phyloP scores from a whole-genome alignment of 37 sponge, comb jelly and placozoan genomes.

The Mnemiopsis leidyi region DNA sequence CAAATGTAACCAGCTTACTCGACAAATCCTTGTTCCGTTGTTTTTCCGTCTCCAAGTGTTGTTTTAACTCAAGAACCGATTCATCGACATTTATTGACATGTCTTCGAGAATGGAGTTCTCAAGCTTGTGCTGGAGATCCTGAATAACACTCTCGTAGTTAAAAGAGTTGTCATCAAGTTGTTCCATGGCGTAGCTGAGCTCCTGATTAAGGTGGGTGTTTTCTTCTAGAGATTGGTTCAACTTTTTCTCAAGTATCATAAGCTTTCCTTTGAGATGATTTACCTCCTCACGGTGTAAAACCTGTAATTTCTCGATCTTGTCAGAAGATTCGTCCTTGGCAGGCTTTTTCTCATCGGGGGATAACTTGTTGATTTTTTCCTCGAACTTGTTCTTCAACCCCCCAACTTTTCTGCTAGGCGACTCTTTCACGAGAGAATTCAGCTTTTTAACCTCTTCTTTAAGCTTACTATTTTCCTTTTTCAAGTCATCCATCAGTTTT shows the following conservation, averaged over 20 bases:
- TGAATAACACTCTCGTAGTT: slow-evolving; percentile 55
- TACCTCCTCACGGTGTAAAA: slow-evolving; percentile 22
- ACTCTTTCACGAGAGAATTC: slow-evolving; percentile 35
- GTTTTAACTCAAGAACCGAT: neutral
- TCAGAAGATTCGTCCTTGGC: neutral
- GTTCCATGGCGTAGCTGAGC: slow-evolving; percentile 34
- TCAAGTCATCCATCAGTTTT: slow-evolving; percentile 63
- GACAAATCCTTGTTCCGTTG: neutral
- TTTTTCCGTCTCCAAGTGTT: slow-evolving; percentile 6
- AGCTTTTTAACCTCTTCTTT: slow-evolving; percentile 9
- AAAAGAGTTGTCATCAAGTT: slow-evolving; percentile 58
- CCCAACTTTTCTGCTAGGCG: slow-evolving; percentile 31
- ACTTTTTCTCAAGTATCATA: slow-evolving; percentile 47
- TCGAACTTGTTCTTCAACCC: slow-evolving; percentile 62
- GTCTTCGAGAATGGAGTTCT: neutral
- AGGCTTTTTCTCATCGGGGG: neutral
- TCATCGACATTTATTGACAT: neutral
- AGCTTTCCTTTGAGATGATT: slow-evolving; percentile 38
- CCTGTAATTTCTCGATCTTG: slow-evolving; percentile 20
- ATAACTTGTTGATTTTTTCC: neutral
- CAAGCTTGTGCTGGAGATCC: slow-evolving; percentile 39
- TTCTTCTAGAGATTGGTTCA: slow-evolving; percentile 9
- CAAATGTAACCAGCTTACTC: neutral
- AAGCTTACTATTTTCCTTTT: slow-evolving; percentile 11
- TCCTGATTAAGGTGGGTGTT: slow-evolving; percentile 58